Evolutionary conservation across 2,888 invertebrate genomes (phyloP).

Genomic region (Conus canariensis): DNA sequence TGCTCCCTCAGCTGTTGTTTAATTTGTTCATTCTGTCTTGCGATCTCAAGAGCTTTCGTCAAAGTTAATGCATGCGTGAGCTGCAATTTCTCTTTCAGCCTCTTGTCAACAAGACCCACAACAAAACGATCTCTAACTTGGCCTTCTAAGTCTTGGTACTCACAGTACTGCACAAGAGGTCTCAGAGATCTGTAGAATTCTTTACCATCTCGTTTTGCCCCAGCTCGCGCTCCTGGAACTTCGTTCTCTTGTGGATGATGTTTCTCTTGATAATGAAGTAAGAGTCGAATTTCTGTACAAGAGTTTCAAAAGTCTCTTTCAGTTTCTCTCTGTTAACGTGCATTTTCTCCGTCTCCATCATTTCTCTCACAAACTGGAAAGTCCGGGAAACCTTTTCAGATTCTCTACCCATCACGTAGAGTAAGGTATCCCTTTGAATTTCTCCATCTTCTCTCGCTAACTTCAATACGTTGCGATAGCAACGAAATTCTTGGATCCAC

Average conservation of each 20-base stretch:
- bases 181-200: not conserved
- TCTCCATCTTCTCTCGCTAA: not conserved
- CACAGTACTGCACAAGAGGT: not conserved
- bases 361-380: not conserved
- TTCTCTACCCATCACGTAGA: not conserved
- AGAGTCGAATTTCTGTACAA: too few species aligned
- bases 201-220: not conserved
- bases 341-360: not conserved
- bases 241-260: not conserved
- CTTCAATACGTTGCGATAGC: not conserved
- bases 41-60: not conserved
- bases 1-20: not conserved
- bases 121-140: not conserved
- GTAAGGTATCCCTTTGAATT: not conserved
- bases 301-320: not conserved
- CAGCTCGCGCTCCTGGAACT: not conserved
- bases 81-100: not conserved
- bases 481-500: not conserved
- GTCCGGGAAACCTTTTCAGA: not conserved
- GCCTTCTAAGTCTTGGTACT: not conserved
- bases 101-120: not conserved
- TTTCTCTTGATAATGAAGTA: not conserved
- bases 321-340: conserved; percentile 45
- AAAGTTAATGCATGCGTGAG: not conserved
- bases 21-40: not conserved